A percentile compares a stretch with the other conserved stretches of the same genome.
Evolutionary conservation across 2,797 vertebrate genomes (phyloP).

Genomic region (Pseudotriccus pelzelni): DNA sequence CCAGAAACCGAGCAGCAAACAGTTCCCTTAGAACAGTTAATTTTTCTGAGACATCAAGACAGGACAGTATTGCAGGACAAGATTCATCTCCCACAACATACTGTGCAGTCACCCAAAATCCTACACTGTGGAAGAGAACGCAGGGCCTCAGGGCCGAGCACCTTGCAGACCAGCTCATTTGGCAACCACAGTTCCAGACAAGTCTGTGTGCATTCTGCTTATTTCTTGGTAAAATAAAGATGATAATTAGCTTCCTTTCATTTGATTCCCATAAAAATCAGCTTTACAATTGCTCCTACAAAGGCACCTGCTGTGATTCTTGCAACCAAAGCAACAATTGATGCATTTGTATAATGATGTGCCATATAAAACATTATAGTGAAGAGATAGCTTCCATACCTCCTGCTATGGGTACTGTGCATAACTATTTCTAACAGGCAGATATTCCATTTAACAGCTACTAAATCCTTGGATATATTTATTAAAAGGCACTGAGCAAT

Average conservation of each 20-base stretch:
- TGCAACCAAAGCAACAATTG: slow-evolving; percentile 35
- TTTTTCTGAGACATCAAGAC: neutral
- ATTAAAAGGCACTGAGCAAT: slow-evolving; percentile 66
- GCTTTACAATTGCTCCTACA: neutral
- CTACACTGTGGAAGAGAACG: rapidly evolving
- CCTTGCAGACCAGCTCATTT: neutral
- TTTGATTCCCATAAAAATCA: slow-evolving; percentile 30
- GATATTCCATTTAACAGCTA: slow-evolving; percentile 42
- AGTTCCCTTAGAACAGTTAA: neutral
- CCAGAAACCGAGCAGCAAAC: neutral
- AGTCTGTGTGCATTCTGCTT: neutral
- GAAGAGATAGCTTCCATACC: neutral
- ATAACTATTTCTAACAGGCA: slow-evolving; percentile 27
- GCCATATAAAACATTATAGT: neutral
- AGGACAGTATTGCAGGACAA: neutral
- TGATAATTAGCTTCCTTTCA: neutral
- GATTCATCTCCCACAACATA: neutral
- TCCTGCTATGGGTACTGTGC: neutral
- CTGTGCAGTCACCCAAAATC: neutral
- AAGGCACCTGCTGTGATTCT: slow-evolving; percentile 11
- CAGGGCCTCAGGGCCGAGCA: neutral
- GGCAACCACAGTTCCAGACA: neutral
- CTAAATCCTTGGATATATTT: slow-evolving; percentile 72
- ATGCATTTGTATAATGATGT: neutral
- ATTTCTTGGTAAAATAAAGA: neutral